These are phyloP conservation scores for Hyles euphorbiae DNA, from an alignment of 1,140 invertebrate species.

Conservation along the genomic window DNA sequence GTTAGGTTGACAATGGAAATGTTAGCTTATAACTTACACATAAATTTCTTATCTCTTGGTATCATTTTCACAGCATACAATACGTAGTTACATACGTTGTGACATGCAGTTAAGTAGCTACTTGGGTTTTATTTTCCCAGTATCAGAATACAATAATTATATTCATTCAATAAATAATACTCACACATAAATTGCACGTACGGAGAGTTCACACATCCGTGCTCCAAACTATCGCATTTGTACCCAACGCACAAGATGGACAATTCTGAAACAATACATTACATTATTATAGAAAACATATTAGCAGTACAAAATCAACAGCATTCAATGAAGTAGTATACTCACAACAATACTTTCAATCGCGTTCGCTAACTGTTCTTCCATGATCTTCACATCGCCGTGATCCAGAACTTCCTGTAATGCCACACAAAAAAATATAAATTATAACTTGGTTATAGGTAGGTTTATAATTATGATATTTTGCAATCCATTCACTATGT, in stretches of 20 bases:
- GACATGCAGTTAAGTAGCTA: no score
- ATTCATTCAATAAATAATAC: slow-evolving; percentile 8
- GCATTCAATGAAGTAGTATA: slow-evolving; percentile 11
- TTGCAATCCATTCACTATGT: no score
- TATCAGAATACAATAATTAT: no score
- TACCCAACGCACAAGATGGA: slow-evolving; percentile 72
- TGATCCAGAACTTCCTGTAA: slow-evolving; percentile 68
- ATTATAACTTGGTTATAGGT: no score
- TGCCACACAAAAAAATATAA: no score
- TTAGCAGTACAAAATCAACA: background rate
- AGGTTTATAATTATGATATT: no score
- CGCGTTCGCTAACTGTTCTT: slow-evolving; percentile 67
- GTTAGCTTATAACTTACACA: no score
- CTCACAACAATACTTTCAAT: slow-evolving; percentile 72
- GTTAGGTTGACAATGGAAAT: no score
- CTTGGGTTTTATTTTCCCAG: no score
- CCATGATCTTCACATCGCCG: slow-evolving; percentile 70
- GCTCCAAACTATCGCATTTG: slow-evolving; percentile 73
- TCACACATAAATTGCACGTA: slow-evolving; percentile 44
- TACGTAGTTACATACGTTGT: no score
- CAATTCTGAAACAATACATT: slow-evolving; percentile 56
- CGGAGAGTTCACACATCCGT: slow-evolving; percentile 55
- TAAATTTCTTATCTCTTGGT: no score
- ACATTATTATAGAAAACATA: slow-evolving; percentile 10
- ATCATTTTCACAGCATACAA: no score